Percentiles rank a stretch among this genome's conserved stretches.
phyloP scores from a whole-genome alignment of 1,140 invertebrate genomes.

The Subanguina moxae region DNA sequence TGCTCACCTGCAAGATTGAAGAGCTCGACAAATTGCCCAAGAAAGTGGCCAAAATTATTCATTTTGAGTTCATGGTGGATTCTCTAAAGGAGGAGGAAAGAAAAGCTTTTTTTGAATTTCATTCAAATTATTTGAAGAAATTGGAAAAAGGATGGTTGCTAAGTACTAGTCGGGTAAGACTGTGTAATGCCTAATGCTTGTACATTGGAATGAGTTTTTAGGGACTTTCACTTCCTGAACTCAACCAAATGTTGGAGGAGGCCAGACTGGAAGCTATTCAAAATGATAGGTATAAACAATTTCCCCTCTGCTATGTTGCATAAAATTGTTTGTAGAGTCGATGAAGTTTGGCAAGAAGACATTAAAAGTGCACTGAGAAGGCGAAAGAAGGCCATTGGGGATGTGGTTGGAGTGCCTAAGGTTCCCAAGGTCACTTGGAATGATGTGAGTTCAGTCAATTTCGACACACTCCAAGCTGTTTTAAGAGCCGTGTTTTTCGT shows the following conservation, averaged over 20 bases:
- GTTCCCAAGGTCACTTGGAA: conserved; percentile 58
- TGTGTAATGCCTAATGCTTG: background rate
- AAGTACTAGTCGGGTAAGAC: conserved; percentile 15
- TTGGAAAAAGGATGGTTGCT: conserved; percentile 11
- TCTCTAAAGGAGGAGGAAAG: conserved; percentile 29
- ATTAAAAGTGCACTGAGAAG: conserved; percentile 34
- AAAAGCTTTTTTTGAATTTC: conserved; percentile 22
- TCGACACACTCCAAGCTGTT: too few species aligned
- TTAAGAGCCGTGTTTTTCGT: too few species aligned
- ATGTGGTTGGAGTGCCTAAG: conserved; percentile 29
- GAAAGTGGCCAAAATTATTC: conserved; percentile 34
- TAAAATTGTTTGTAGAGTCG: background rate
- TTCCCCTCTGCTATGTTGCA: too few species aligned
- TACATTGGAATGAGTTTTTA: conserved; percentile 33
- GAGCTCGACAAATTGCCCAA: conserved; percentile 21
- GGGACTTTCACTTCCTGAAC: conserved; percentile 34
- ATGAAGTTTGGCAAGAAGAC: conserved; percentile 20
- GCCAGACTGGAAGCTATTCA: conserved; percentile 15
- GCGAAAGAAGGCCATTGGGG: conserved; percentile 25
- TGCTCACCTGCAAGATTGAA: conserved; percentile 1
- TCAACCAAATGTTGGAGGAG: conserved; percentile 35
- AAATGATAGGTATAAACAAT: conserved; percentile 6
- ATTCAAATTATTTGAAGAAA: background rate
- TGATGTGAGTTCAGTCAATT: conserved; percentile 59
- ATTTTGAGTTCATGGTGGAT: conserved; percentile 34